Base-by-base conservation (phyloP, 1,140 invertebrate genomes). In the Hycleus cichorii region DNA sequence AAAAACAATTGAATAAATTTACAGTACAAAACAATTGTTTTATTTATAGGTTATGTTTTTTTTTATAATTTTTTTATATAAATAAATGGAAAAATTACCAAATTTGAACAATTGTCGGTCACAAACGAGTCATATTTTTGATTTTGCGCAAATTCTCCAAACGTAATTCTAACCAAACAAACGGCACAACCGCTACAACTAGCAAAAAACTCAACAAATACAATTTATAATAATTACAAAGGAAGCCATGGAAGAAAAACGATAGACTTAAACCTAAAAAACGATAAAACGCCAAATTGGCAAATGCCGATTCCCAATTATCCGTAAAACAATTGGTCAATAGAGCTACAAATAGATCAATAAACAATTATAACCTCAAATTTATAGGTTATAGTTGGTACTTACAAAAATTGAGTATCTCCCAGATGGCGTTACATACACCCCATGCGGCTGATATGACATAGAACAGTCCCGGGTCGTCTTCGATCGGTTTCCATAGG, bases 341-440 rank as follows among this genome's bases (percentile, higher is more conserved):
- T 45, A 78, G 62, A 38, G 75, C 77, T 78, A 42, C 9, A 42
- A 42, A 18, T 18, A 18, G 18, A 18, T 1, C 18, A 18, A 18
- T 1, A 18, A 18, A 18, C 0, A 2, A 18, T 18, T 18, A 18
- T 18, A 18, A 18, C 18, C 18, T 18, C 18, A 18, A 18, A 18
- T 18, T 18, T 18, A 18, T 18, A 18, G 1, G 18, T 18, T 18
- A 18, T 18, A 18, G 18, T 32, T 32, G 9, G 18, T 47, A 64
- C 72, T 69, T 68, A 74, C 72, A 71, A 57, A 72, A 73, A 61
- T 64, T 69, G n/a, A 88, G 71, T 27, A 83, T 83, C 64, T 88
- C 85, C 85, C 85, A 88, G 32, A 87, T 80, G 7, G 84, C 83
- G 45, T 85, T 84, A 65, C 85, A 87, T 6, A 86, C 84, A n/a